Conservation (phyloP, 2,888 invertebrate genomes). For the Drosophila anomalata region DNA sequence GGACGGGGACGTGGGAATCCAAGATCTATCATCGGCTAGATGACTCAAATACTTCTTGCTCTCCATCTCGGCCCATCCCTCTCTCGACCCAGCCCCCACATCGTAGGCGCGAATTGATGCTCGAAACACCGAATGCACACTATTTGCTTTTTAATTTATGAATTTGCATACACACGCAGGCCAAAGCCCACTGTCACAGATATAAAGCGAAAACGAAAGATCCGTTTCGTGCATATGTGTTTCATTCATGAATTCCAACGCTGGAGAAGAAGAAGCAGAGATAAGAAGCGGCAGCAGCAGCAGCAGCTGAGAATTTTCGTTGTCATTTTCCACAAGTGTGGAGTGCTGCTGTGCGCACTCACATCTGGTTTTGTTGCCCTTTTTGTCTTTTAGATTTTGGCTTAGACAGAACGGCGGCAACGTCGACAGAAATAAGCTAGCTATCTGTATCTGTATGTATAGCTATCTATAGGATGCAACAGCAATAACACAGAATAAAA, state of each 20-base stretch:
- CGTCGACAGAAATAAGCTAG: slow-evolving; percentile 49
- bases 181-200: slow-evolving; percentile 34
- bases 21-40: slow-evolving; percentile 44
- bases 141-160: slow-evolving; percentile 61
- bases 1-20: slow-evolving; percentile 34
- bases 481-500: slow-evolving; percentile 45
- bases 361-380: slow-evolving; percentile 35
- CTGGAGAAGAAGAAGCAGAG: slow-evolving; percentile 23
- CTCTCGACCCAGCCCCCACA: slow-evolving; percentile 32
- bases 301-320: slow-evolving; percentile 54
- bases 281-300: slow-evolving; percentile 22
- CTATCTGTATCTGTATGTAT: slow-evolving; percentile 1
- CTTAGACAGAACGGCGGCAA: slow-evolving; percentile 54
- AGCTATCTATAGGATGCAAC: slow-evolving; percentile 46
- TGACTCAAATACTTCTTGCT: slow-evolving; percentile 55
- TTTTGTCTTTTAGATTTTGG: slow-evolving; percentile 39
- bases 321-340: slow-evolving; percentile 77
- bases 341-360: slow-evolving; percentile 28
- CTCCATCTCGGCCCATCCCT: slow-evolving; percentile 20
- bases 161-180: slow-evolving; percentile 76
- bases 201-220: slow-evolving; percentile 29
- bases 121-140: slow-evolving; percentile 32
- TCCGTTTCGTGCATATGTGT: slow-evolving; percentile 62
- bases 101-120: slow-evolving; percentile 75
- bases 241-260: slow-evolving; percentile 75